Evolutionary conservation across 1,140 invertebrate species (phyloP).

Genomic region (Teleogryllus occipitalis): DNA sequence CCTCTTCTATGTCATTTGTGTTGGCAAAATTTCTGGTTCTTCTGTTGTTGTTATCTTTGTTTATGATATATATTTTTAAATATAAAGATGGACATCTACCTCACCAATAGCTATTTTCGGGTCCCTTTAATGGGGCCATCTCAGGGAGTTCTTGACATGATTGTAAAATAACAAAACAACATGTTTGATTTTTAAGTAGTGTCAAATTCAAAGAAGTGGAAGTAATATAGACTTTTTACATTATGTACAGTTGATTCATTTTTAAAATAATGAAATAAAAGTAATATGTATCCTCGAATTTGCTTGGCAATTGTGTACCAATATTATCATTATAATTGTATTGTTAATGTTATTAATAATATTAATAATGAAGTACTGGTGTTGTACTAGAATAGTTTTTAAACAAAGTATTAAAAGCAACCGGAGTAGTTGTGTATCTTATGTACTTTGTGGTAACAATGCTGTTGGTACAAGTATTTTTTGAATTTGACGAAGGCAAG

Average conservation of each 20-base stretch:
- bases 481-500: neutral
- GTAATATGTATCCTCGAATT: neutral
- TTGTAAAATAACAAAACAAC: neutral
- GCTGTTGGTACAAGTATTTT: neutral
- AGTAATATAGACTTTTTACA: conserved; percentile 2
- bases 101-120: neutral
- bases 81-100: neutral
- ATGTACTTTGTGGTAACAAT: conserved; percentile 1
- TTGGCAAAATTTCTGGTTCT: neutral
- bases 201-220: neutral
- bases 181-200: neutral
- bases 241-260: conserved; percentile 1
- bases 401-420: neutral
- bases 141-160: conserved; percentile 1
- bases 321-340: conserved; percentile 6
- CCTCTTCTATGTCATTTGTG: neutral
- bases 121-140: neutral
- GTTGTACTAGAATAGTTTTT: neutral
- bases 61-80: conserved; percentile 6
- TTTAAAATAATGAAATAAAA: neutral
- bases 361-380: conserved; percentile 5
- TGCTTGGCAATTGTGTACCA: conserved; percentile 3
- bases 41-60: conserved; percentile 5
- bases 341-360: conserved; percentile 6
- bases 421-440: neutral